Evolutionary conservation across 92 coral and sea anemone species (phyloP).

Genomic region (Zoanthus gigantus): DNA sequence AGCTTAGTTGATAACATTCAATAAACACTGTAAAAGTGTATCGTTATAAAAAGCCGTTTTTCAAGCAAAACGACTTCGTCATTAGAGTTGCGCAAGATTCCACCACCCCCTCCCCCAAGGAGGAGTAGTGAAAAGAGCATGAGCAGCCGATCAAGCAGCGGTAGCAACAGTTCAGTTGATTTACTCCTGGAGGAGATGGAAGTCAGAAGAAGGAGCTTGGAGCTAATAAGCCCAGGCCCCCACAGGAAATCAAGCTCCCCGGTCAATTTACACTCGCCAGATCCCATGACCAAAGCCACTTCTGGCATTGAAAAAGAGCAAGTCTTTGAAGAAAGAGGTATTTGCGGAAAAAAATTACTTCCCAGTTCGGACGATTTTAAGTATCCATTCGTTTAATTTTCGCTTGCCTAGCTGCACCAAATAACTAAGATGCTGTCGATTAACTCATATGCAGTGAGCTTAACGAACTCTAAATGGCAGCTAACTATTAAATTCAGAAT

Average conservation of each 20-base stretch:
- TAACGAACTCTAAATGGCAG: no score
- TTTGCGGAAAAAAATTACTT: background rate
- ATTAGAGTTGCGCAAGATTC: slow-evolving; percentile 38
- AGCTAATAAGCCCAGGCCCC: slow-evolving; percentile 49
- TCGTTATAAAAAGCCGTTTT: background rate
- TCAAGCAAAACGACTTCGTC: slow-evolving; percentile 12
- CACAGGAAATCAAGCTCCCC: slow-evolving; percentile 67
- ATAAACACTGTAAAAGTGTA: background rate
- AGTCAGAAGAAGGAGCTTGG: slow-evolving; percentile 72
- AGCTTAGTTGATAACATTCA: slow-evolving; percentile 5
- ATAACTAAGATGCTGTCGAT: no score
- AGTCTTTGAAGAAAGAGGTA: slow-evolving; percentile 42
- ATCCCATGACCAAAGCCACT: background rate
- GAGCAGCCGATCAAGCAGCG: slow-evolving; percentile 47
- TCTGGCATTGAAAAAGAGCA: slow-evolving; percentile 17
- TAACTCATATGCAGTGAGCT: no score
- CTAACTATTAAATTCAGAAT: no score
- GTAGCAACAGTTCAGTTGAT: slow-evolving; percentile 77
- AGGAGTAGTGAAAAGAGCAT: slow-evolving; percentile 41
- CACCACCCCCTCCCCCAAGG: slow-evolving; percentile 50
- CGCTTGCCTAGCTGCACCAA: no score
- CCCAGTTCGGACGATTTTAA: background rate
- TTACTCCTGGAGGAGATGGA: slow-evolving; percentile 77
- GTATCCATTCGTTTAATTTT: no score
- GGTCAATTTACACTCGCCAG: slow-evolving; percentile 22